Evolutionary conservation across 1,140 invertebrate species (phyloP), one percentile per base, ranked within the genome.

Genomic region (Papilio polytes): DNA sequence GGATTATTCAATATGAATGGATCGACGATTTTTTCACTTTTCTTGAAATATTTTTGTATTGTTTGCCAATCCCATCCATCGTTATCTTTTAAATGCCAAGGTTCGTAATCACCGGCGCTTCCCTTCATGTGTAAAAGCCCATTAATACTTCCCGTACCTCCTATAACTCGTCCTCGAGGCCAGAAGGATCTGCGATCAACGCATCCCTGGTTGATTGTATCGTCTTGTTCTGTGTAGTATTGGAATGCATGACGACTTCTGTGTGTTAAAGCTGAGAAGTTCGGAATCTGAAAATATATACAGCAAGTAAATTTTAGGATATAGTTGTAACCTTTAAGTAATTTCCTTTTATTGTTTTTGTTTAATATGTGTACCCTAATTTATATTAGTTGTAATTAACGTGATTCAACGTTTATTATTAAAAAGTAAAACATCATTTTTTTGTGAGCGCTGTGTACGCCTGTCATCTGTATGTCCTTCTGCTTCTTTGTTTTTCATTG

Each of bases 61-160:
- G 96, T 96, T 2, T 96, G 91, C 89, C 97, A 98, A 26, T 96
- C 96, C 97, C 97, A 96, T 73, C 96, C 96, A 18, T 91, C 83
- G 59, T 95, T 94, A 10, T 87, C 26, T 92, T 95, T 80, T 87
- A 84, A 2, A 83, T 94, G 85, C 96, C 96, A 97, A 96, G 97
- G 41, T 95, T 97, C 95, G 83, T 97, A 97, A 85, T 97, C 96
- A 31, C 87, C 90, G 6, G 95, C 91, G 89, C 97, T 97, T 0
- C 97, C 97, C 81, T 95, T 90, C 83, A 95, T 95, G 80, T 96
- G 95, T 22, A 96, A 91, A 74, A 98, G 97, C 12, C 97, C 96
- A 89, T 97, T 97, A 53, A 97, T 95, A 20, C 96, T 96, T 3
- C 96, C 96, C 22, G 96, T 96, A 4, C 97, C 97, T 15, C 97